Base-by-base conservation (phyloP, 2,113 vertebrate species). In the Oryzias curvinotus region DNA sequence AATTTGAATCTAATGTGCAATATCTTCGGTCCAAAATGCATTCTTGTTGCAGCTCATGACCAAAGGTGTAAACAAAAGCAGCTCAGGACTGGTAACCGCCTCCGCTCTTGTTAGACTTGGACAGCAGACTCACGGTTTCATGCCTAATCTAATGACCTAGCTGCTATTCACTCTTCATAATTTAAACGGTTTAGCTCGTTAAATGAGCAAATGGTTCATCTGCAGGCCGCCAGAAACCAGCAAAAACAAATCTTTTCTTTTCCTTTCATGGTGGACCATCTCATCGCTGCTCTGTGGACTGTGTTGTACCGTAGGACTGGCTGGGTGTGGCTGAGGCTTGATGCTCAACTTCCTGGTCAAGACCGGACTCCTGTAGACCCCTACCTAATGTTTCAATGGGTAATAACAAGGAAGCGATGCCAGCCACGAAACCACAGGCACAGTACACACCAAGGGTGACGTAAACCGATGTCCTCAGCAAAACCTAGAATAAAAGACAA, bases 311-410 rank as follows among this genome's bases (percentile, higher is more conserved):
- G 47, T 73, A 61, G 55, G 51, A 30, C 21, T 51, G 52, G 7
- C n/a, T 57, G 53, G 53, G 58, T 26, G 49, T 25, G 36, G 16
- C 7, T 43, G 17, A 28, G 0, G 6, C 55, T 28, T 59, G 30
- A 5, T n/a, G 57, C 42, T 12, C 13, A 4, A 63, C 19, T n/a
- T 67, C 60, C 15, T 50, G 49, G 30, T 54, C 2, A 2, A 14
- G 1, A 23, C 10, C n/a, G 6, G 83, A 62, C 68, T 85, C 81
- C 65, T 71, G 77, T 26, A 86, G 59, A 57, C 28, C 7, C 48
- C 53, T 62, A 13, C 86, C 87, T 51, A 58, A 14, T 0, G 83
- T 89, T 64, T 89, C 87, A 12, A 85, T 63, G 47, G 86, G 89
- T n/a, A 90, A 72, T 1, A 81, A 0, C 65, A 83, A 43, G 17